Percentiles rank a stretch among this genome's conserved stretches.
These are phyloP conservation scores for Charanyca ferruginea DNA, from an alignment of 2,888 invertebrate genomes.

Conservation along the genomic window DNA sequence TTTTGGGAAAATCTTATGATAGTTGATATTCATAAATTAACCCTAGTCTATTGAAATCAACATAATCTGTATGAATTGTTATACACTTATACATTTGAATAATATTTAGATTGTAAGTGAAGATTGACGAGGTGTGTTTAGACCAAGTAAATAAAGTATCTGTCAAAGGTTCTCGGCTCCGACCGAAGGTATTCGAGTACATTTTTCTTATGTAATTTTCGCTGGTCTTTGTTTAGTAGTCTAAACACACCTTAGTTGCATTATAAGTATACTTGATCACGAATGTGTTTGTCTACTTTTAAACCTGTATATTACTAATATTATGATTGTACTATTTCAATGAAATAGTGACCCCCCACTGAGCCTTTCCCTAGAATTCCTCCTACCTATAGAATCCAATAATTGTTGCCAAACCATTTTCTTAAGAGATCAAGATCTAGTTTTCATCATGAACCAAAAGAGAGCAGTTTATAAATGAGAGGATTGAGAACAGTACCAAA, in stretches of 20 bases:
- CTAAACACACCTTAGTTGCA: conserved; percentile 24
- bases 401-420: not conserved
- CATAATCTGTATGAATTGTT: conserved; percentile 50
- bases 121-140: conserved; percentile 34
- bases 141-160: not conserved
- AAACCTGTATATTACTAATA: conserved; percentile 26
- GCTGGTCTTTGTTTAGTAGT: not conserved
- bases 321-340: too few relatives aligned
- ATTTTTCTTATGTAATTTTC: not conserved
- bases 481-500: not conserved
- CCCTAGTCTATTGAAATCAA: conserved; percentile 48
- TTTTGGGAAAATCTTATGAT: conserved; percentile 56
- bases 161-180: too few relatives aligned
- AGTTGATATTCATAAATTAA: conserved; percentile 56
- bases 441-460: not conserved
- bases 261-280: conserved; percentile 54
- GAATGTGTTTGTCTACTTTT: conserved; percentile 36
- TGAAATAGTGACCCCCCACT: conserved; percentile 4
- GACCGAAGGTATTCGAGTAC: not conserved
- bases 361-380: conserved; percentile 8
- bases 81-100: conserved; percentile 60
- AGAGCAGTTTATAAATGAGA: not conserved
- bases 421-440: not conserved
- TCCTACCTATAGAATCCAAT: not conserved
- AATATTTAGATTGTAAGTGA: conserved; percentile 50